These are phyloP conservation scores for Coleophora deauratella DNA, from an alignment of 2,888 invertebrate genomes.

Conservation along the genomic window DNA sequence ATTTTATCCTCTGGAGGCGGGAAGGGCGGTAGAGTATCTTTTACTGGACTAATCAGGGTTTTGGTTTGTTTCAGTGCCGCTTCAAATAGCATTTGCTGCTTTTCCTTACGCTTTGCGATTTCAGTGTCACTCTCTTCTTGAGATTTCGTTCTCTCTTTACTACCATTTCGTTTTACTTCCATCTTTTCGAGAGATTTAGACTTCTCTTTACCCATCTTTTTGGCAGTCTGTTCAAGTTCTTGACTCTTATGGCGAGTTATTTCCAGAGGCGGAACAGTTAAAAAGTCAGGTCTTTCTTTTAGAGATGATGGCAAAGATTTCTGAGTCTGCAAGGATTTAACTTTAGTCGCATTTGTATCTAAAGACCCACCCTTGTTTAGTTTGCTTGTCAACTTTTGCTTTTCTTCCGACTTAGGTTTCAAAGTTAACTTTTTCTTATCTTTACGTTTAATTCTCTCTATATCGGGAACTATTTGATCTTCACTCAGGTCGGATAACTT, in stretches of 20 bases:
- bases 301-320: conserved; percentile 73
- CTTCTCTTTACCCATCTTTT: conserved; percentile 76
- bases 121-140: conserved; percentile 83
- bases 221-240: conserved; percentile 71
- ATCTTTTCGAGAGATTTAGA: conserved; percentile 80
- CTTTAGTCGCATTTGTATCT: conserved; percentile 62
- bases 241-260: conserved; percentile 76
- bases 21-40: conserved; percentile 80
- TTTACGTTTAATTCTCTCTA: conserved; percentile 64
- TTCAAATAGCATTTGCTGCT: conserved; percentile 84
- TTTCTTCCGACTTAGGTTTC: conserved; percentile 62
- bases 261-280: conserved; percentile 69
- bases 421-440: conserved; percentile 63
- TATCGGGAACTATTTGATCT: conserved; percentile 67
- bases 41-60: conserved; percentile 82
- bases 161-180: conserved; percentile 71
- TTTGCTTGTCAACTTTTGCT: conserved; percentile 48
- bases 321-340: conserved; percentile 63
- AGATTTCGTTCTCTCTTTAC: conserved; percentile 80
- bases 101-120: conserved; percentile 81
- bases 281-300: conserved; percentile 67
- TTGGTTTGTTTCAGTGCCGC: conserved; percentile 84
- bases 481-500: conserved; percentile 68
- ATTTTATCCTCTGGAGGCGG: conserved; percentile 84
- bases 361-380: conserved; percentile 66